These are phyloP conservation scores for Octonoba sinensis DNA, from an alignment of 2,888 invertebrate genomes.

Conservation along the genomic window DNA sequence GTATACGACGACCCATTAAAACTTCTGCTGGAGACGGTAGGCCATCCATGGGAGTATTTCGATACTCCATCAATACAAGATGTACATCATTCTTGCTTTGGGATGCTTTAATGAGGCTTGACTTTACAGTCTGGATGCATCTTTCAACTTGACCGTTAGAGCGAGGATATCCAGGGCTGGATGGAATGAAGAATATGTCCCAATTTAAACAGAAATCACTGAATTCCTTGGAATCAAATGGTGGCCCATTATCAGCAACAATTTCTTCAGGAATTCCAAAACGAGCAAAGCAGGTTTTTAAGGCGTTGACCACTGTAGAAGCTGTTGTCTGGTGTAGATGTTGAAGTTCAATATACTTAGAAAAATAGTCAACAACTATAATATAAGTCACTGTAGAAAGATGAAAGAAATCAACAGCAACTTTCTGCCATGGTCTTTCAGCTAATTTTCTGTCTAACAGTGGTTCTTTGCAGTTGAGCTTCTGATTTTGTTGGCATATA, in stretches of 20 bases:
- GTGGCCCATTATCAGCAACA: not conserved
- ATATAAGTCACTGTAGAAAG: no score
- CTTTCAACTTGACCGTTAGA: not conserved
- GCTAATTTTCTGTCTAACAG: no score
- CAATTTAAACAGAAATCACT: no score
- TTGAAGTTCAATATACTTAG: not conserved
- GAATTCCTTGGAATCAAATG: not conserved
- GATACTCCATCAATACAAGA: no score
- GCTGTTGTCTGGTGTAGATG: not conserved
- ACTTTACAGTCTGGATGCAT: not conserved
- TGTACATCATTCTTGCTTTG: not conserved
- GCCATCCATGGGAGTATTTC: not conserved
- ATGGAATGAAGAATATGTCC: not conserved
- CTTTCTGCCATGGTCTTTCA: no score
- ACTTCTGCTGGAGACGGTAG: not conserved
- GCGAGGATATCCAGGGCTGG: not conserved
- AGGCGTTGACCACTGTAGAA: not conserved
- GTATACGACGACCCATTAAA: not conserved
- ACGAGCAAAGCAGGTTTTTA: not conserved
- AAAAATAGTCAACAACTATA: not conserved
- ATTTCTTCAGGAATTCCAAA: not conserved
- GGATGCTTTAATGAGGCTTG: not conserved
- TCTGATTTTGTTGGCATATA: no score
- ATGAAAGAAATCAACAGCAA: no score
- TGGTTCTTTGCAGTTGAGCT: no score